These are phyloP conservation scores for Leuciscus idus DNA, from an alignment of 2,113 vertebrate species.

Conservation along the genomic window DNA sequence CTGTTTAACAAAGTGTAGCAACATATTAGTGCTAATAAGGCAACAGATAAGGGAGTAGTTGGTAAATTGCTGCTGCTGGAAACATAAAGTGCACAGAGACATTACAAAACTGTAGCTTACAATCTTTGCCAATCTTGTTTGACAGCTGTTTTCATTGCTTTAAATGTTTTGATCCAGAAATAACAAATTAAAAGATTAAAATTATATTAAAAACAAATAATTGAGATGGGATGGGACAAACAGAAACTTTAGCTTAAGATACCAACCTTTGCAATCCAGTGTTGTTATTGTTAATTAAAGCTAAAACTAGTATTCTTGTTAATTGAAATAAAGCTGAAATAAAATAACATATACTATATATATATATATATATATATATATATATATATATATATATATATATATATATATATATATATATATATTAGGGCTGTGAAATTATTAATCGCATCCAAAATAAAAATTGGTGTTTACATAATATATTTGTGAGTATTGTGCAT, in stretches of 20 bases:
- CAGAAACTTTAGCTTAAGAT: neutral
- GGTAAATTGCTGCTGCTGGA: neutral
- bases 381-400: too few relatives aligned
- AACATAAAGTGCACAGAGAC: neutral
- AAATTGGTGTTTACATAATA: too few relatives aligned
- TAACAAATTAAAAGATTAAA: neutral
- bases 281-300: neutral
- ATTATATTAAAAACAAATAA: neutral
- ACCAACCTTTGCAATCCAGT: neutral
- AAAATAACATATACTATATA: neutral
- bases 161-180: constrained; percentile 4
- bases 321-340: neutral
- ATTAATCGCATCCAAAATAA: too few relatives aligned
- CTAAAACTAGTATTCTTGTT: neutral
- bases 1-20: constrained; percentile 34
- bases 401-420: too few relatives aligned
- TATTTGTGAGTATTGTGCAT: too few relatives aligned
- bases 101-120: neutral
- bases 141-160: neutral
- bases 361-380: too few relatives aligned
- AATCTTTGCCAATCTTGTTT: neutral
- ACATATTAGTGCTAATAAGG: constrained; percentile 27
- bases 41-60: neutral
- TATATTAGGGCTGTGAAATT: too few relatives aligned
- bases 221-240: neutral